Percentiles rank a stretch among this genome's conserved stretches.
Conservation (phyloP, 1,140 invertebrate species). For the Forficula auricularia region DNA sequence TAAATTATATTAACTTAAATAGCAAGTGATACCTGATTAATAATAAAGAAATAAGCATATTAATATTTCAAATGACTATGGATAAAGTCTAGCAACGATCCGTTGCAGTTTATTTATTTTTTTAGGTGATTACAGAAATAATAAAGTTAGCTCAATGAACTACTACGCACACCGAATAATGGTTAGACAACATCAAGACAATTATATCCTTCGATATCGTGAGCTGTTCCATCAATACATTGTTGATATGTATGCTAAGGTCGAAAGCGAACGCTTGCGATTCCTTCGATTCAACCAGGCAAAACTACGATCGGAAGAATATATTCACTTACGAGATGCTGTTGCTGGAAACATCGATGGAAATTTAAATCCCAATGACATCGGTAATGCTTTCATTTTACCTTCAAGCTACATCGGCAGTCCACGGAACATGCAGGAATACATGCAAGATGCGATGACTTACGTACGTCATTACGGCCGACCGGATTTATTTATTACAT, state of each 20-base stretch:
- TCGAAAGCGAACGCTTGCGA: conserved; percentile 22
- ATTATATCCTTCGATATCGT: conserved; percentile 18
- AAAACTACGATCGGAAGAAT: conserved; percentile 26
- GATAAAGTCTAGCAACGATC: too few species aligned
- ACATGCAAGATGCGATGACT: conserved; percentile 6
- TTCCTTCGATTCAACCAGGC: conserved; percentile 21
- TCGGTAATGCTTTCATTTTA: conserved; percentile 6
- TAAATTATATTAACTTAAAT: too few species aligned
- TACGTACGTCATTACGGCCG: conserved; percentile 6
- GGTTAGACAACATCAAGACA: conserved; percentile 16
- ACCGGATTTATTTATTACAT: conserved; percentile 25
- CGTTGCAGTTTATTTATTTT: too few species aligned
- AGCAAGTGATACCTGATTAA: too few species aligned
- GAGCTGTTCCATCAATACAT: conserved; percentile 23
- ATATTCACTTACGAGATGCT: conserved; percentile 26
- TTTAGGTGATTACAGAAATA: conserved; percentile 7
- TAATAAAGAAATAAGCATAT: too few species aligned
- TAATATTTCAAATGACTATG: too few species aligned
- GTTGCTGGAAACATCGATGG: conserved; percentile 7
- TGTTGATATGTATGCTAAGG: conserved; percentile 24
- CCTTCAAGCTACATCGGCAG: neutral
- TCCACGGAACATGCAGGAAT: conserved; percentile 8
- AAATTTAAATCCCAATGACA: too few species aligned
- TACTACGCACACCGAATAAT: conserved; percentile 21
- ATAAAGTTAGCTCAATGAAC: conserved; percentile 17